Evolutionary conservation across 2,797 vertebrate genomes (phyloP).

Genomic region (Scolopax bukidnonensis): DNA sequence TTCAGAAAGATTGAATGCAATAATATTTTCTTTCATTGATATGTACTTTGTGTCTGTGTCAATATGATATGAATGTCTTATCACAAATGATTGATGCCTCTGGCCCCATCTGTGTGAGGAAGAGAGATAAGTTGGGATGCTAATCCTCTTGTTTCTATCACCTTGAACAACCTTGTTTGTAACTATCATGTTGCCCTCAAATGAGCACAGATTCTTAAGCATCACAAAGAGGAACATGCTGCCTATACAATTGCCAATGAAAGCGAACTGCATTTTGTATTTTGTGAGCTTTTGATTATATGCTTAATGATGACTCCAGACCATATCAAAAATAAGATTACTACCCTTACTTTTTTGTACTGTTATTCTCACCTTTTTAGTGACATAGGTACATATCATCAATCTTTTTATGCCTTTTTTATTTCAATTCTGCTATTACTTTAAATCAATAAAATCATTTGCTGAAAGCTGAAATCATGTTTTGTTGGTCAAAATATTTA

Average conservation of each 20-base stretch:
- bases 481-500: neutral
- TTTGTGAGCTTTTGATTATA: conserved; percentile 1
- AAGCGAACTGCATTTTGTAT: neutral
- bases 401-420: neutral
- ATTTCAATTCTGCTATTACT: neutral
- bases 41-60: conserved; percentile 34
- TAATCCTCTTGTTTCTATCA: conserved; percentile 59
- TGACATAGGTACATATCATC: neutral
- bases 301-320: neutral
- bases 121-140: conserved; percentile 24
- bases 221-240: neutral
- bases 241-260: neutral
- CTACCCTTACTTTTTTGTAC: neutral
- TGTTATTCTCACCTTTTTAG: neutral
- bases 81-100: conserved; percentile 44
- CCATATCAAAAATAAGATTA: neutral
- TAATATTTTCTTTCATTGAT: conserved; percentile 7
- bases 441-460: neutral
- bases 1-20: neutral
- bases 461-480: neutral
- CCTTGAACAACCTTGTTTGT: conserved; percentile 56
- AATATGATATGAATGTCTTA: conserved; percentile 48
- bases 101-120: conserved; percentile 17
- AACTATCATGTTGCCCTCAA: neutral
- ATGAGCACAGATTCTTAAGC: conserved; percentile 6